A percentile compares a stretch with the other conserved stretches of the same genome.
Conservation (phyloP, 2,113 vertebrate genomes). For the Cryptotis parvus region DNA sequence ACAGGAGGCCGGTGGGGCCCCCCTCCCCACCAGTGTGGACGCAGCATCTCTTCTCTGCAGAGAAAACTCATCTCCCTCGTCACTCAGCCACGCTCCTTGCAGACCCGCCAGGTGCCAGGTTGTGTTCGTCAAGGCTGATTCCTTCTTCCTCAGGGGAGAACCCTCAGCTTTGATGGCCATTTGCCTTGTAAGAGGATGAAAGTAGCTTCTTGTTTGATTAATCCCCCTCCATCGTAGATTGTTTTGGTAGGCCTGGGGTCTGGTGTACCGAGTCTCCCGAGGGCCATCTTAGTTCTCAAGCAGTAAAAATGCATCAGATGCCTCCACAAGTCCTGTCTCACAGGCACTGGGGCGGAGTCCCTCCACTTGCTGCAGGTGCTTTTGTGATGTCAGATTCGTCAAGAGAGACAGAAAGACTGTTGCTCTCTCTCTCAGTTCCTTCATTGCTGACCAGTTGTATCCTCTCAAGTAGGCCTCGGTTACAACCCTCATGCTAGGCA, state of each 20-base stretch:
- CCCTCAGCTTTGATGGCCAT: slow-evolving; percentile 2
- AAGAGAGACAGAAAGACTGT: slow-evolving; percentile 28
- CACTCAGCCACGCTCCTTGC: slow-evolving; percentile 50
- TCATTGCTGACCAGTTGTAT: slow-evolving; percentile 11
- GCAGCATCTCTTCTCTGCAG: background rate
- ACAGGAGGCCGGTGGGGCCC: slow-evolving; percentile 57
- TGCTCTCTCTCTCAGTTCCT: background rate
- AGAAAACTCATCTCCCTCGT: slow-evolving; percentile 16
- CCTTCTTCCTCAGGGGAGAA: slow-evolving; percentile 51
- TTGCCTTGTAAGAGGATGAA: slow-evolving; percentile 36
- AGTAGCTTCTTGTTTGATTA: slow-evolving; percentile 3
- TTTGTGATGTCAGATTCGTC: slow-evolving; percentile 13
- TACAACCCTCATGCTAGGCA: background rate
- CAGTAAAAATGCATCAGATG: no score
- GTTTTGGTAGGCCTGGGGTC: no score
- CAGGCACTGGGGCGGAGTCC: no score
- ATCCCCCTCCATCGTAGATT: no score
- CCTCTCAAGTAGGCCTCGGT: background rate
- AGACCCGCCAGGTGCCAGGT: slow-evolving; percentile 1
- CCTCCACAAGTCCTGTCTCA: no score
- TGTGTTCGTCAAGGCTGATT: slow-evolving; percentile 70
- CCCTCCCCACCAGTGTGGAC: slow-evolving; percentile 51
- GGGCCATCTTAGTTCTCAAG: no score
- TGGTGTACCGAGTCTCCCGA: no score
- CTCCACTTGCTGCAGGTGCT: no score